phyloP scores from a whole-genome alignment of 1,140 invertebrate species.

The Ceratitis capitata region DNA sequence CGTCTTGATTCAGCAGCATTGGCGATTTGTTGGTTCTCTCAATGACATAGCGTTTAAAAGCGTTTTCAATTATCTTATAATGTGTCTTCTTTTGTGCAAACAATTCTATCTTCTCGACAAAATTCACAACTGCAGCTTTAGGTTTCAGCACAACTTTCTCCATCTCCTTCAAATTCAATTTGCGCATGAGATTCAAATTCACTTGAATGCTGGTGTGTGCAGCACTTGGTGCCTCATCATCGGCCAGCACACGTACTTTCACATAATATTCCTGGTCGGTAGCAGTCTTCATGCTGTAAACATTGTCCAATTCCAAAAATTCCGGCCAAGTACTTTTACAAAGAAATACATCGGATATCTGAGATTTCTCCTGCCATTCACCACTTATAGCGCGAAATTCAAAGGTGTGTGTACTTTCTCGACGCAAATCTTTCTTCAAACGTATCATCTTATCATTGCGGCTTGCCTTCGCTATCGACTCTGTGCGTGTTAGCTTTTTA shows the following conservation, averaged over 20 bases:
- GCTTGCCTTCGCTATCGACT: slow-evolving; percentile 47
- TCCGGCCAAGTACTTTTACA: slow-evolving; percentile 55
- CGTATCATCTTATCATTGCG: slow-evolving; percentile 59
- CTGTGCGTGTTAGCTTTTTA: slow-evolving; percentile 48
- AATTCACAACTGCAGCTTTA: slow-evolving; percentile 60
- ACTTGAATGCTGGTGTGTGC: slow-evolving; percentile 60
- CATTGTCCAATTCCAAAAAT: slow-evolving; percentile 57
- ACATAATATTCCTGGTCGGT: slow-evolving; percentile 62
- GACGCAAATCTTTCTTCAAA: slow-evolving; percentile 55
- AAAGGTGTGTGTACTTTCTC: slow-evolving; percentile 53
- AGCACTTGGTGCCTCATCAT: slow-evolving; percentile 48
- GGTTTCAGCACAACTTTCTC: slow-evolving; percentile 55
- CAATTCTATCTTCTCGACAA: slow-evolving; percentile 69
- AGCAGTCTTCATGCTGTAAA: slow-evolving; percentile 56
- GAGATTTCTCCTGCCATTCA: slow-evolving; percentile 55
- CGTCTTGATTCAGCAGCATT: slow-evolving; percentile 71
- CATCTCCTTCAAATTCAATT: slow-evolving; percentile 59
- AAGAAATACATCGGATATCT: slow-evolving; percentile 62
- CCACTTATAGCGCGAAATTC: slow-evolving; percentile 60
- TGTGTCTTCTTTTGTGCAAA: slow-evolving; percentile 66
- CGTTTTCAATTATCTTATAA: slow-evolving; percentile 67
- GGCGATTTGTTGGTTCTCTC: slow-evolving; percentile 67
- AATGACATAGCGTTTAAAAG: slow-evolving; percentile 71
- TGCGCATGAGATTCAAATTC: slow-evolving; percentile 61
- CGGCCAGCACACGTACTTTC: slow-evolving; percentile 49